Conservation (phyloP, 2,113 vertebrate genomes). For the Noturus placidus region DNA sequence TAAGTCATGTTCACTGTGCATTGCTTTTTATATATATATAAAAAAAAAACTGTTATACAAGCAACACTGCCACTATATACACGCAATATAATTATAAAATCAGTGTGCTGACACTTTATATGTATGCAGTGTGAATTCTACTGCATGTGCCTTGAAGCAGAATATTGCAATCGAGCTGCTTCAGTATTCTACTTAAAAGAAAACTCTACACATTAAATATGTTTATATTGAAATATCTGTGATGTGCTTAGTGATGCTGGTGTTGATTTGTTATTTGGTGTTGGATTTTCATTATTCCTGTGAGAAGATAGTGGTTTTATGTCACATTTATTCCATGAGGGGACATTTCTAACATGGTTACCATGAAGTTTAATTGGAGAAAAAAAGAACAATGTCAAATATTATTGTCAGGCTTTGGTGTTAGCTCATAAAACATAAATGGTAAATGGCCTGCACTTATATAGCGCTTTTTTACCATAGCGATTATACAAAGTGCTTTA, state of each 20-base stretch:
- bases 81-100: background rate
- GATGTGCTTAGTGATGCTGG: background rate
- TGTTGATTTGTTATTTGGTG: background rate
- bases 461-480: no score
- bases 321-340: background rate
- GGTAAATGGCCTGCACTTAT: no score
- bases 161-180: background rate
- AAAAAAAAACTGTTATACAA: background rate
- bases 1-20: background rate
- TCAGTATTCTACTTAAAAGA: background rate
- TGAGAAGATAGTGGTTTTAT: background rate
- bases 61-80: background rate
- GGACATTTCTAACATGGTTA: background rate
- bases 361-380: background rate
- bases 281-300: background rate
- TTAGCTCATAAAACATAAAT: background rate
- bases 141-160: background rate
- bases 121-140: background rate
- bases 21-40: no score
- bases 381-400: background rate
- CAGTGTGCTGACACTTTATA: background rate
- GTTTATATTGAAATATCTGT: background rate
- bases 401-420: background rate
- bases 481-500: no score
- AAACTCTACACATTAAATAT: background rate